A percentile compares a stretch with the other conserved stretches of the same genome.
Conservation (phyloP, 2,113 vertebrate species). For the Notechis scutatus region DNA sequence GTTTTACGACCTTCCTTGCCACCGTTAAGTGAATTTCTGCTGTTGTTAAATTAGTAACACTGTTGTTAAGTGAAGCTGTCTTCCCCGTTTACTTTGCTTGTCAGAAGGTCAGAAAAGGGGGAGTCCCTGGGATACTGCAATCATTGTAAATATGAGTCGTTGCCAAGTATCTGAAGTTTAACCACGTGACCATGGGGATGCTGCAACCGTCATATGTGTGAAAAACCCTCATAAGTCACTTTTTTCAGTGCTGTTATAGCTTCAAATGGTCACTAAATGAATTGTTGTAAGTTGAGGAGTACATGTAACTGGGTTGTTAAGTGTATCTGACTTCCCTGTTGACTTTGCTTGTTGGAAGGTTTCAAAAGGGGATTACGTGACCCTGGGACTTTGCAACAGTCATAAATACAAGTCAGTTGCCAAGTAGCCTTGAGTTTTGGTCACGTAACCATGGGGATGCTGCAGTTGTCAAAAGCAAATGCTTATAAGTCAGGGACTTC, state of each 20-base stretch:
- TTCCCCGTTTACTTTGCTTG: not conserved
- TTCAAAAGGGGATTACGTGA: no score
- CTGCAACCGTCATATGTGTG: no score
- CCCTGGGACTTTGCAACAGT: no score
- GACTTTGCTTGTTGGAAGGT: no score
- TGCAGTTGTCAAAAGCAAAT: not conserved
- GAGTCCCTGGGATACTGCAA: not conserved
- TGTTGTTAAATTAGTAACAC: not conserved
- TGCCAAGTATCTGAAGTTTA: not conserved
- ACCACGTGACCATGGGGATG: no score
- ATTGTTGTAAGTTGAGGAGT: not conserved
- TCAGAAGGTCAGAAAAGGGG: not conserved
- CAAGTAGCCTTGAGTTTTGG: not conserved
- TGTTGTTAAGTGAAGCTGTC: not conserved
- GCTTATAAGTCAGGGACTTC: not conserved
- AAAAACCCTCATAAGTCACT: not conserved
- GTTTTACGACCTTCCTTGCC: not conserved
- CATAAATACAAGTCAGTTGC: not conserved
- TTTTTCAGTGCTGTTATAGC: not conserved
- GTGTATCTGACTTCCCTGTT: no score
- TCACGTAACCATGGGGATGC: not conserved
- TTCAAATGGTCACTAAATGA: not conserved
- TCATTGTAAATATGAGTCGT: not conserved
- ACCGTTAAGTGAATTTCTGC: not conserved
- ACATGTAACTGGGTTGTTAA: not conserved